Conservation (phyloP, 2,888 invertebrate genomes). For the Drosophila siamana region DNA sequence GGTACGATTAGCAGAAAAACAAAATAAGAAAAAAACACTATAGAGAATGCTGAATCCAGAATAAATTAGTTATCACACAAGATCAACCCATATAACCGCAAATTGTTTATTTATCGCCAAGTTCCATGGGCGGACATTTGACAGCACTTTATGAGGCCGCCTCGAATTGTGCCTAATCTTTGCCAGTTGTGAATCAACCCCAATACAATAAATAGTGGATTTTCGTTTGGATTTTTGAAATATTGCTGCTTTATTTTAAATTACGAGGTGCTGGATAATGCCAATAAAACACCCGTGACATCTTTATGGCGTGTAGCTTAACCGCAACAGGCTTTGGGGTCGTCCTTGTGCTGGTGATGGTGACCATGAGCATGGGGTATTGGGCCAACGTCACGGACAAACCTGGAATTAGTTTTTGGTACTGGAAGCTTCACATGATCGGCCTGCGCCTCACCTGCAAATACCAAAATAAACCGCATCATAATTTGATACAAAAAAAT, state of each 20-base stretch:
- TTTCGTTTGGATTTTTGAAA: slow-evolving; percentile 34
- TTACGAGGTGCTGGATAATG: slow-evolving; percentile 12
- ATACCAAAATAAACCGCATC: background rate
- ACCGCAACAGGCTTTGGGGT: slow-evolving; percentile 56
- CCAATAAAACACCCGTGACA: background rate
- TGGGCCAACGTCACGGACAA: slow-evolving; percentile 16
- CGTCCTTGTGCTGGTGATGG: slow-evolving; percentile 15
- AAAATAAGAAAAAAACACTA: slow-evolving; percentile 39
- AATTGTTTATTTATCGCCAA: background rate
- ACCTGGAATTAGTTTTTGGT: background rate
- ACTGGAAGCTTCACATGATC: background rate
- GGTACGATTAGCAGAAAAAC: slow-evolving; percentile 39
- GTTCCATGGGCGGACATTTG: background rate
- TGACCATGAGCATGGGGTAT: accelerated
- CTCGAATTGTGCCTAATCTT: background rate
- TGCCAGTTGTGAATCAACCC: background rate
- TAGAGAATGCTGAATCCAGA: slow-evolving; percentile 65
- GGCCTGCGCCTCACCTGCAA: slow-evolving; percentile 27
- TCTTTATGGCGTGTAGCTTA: slow-evolving; percentile 8
- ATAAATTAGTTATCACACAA: slow-evolving; percentile 73
- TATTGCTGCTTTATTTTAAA: slow-evolving; percentile 64
- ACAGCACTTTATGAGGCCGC: background rate
- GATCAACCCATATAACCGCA: slow-evolving; percentile 35
- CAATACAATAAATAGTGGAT: background rate
- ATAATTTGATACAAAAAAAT: background rate